Evolutionary conservation across 2,797 vertebrate species (phyloP), one percentile per base, ranked within the genome.

Genomic region (Alosa sapidissima): DNA sequence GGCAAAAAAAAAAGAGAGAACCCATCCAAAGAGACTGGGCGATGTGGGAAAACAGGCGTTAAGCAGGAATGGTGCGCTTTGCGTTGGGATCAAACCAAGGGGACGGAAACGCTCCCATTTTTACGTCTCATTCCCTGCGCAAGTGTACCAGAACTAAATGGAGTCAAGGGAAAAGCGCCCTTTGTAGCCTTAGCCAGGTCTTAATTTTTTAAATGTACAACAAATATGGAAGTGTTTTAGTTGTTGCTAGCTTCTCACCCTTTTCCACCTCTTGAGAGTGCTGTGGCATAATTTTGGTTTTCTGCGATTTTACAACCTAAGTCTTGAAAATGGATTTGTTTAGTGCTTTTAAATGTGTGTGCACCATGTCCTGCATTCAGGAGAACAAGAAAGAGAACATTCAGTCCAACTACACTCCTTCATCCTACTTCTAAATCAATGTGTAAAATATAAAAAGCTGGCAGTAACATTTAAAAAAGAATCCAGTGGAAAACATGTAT

Each of bases 131-230:
- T 81, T 88, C 86, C 88, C 84, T n/a, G 84, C 3, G 87, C 88
- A 89, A 87, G 85, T 84, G 86, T 84, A 82, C 90, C 87, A 90
- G 90, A 88, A 1, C 45, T 85, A 82, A 89, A 90, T 90, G 89
- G 89, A 88, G 51, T 49, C 88, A 82, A 85, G 89, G 83, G 84
- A 87, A 87, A 87, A 90, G 87, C 82, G 87, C 88, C 85, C 89
- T 89, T 86, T 89, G 88, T 87, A 55, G 75, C 68, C 78, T 51
- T 55, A 84, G 72, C 72, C 72, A 78, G 36, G 36, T 47, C 72
- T 45, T 78, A 21, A 78, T 78, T 78, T 47, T 47, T 78, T 19
- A 45, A 75, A 75, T 75, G 33, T 28, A 75, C 68, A 75, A 33
- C 68, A 75, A 75, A 41, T 41, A 75, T 75, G 68, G 68, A 75